Evolutionary conservation across 1,140 invertebrate genomes (phyloP).

Genomic region (Tetraneura akinire): DNA sequence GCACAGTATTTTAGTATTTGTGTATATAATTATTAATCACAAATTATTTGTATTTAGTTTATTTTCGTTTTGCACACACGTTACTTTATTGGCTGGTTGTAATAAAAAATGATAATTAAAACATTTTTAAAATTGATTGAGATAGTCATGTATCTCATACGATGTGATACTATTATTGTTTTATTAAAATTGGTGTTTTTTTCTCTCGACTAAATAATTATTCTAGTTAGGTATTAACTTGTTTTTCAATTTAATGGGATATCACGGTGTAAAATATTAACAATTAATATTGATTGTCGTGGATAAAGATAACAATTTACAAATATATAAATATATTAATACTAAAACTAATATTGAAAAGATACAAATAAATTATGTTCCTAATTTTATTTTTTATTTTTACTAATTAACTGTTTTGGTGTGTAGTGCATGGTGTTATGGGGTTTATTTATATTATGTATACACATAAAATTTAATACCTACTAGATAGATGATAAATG

Average conservation of each 20-base stretch:
- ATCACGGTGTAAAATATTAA: conserved; percentile 8
- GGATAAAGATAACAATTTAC: conserved; percentile 7
- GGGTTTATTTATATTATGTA: conserved; percentile 15
- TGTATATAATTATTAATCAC: neutral
- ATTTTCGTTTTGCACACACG: conserved; percentile 6
- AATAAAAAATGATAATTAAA: no score
- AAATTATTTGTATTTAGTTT: conserved; percentile 31
- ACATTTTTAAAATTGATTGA: no score
- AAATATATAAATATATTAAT: neutral
- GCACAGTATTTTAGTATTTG: conserved; percentile 25
- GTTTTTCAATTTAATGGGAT: neutral
- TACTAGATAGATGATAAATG: neutral
- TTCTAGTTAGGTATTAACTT: neutral
- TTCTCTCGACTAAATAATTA: neutral
- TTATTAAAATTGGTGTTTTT: conserved; percentile 5
- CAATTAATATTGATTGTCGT: neutral
- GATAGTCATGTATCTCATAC: no score
- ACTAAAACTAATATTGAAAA: conserved; percentile 14
- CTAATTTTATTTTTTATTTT: conserved; percentile 11
- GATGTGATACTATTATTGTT: no score
- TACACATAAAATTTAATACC: conserved; percentile 19
- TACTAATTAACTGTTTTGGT: conserved; percentile 41
- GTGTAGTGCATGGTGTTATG: conserved; percentile 21
- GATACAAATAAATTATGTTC: conserved; percentile 4
- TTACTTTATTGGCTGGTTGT: neutral